Evolutionary conservation across 2,113 vertebrate genomes (phyloP), one percentile per base, ranked within the genome.

Genomic region (Hystrix cristata): DNA sequence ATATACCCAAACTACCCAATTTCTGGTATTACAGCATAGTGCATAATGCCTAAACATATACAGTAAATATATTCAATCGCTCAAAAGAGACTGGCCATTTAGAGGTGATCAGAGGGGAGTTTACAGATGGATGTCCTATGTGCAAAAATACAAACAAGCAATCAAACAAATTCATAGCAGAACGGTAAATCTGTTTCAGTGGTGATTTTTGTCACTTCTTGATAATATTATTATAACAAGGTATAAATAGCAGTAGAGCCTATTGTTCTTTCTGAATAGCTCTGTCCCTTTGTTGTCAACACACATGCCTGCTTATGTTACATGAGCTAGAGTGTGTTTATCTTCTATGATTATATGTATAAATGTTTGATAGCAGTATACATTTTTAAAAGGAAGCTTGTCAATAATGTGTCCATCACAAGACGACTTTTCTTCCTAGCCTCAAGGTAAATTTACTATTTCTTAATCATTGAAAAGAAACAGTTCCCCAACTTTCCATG

Each of bases 361-460:
- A 97, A 98, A 98, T 98, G 96, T 98, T 98, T 98, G 90, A 98
- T 98, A 87, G 81, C 74, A 88, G 82, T 96, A 97, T 98, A 94
- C 96, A 97, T 97, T 98, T 98, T 98, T 97, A 97, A 98, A 98
- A 96, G 57, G 97, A 97, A 95, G 88, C 95, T 94, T 98, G 94
- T 97, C 94, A 97, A 92, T 97, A 95, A 98, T 80, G n/a, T 97
- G 95, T 94, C 95, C 48, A 95, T 97, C 95, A 97, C 59, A 84
- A 74, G 93, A 78, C n/a, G 60, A 89, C 74, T 97, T 92, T 96
- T 69, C 14, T 97, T 62, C 51, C 87, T 88, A 83, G 60, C 88
- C 95, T 89, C 87, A 91, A 87, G 67, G 29, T 31, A 91, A 19
- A 48, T 95, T 97, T 98, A 71, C 59, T 38, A 84, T 84, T 89